Base-by-base conservation (phyloP, 2,113 vertebrate species). In the Lamprologus speciosus region DNA sequence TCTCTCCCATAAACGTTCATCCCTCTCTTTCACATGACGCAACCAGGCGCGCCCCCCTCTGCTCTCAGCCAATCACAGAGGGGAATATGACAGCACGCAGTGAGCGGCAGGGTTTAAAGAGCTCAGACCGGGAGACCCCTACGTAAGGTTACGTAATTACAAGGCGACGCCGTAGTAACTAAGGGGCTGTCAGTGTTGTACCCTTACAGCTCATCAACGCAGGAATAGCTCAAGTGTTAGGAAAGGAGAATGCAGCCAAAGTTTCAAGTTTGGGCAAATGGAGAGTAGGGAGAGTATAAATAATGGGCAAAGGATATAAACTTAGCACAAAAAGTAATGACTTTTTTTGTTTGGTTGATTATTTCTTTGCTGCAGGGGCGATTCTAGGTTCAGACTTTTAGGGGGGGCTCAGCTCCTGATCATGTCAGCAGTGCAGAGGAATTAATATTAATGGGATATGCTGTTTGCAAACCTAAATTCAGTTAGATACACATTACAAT, bases 21-120 rank as follows among this genome's bases (percentile, higher is more conserved):
- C 84, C 58, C 87, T 84, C 58, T 63, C 47, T 83, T 10, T 73
- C 40, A 53, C 19, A 5, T 94, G 92, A 94, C 87, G 92, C 82
- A 87, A 65, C 4, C n/a, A 1, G 7, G 0, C 84, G 60, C 90
- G 10, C 89, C 89, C 65, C 65, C 19, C 42, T 54, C 13, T 4
- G 42, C 85, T 73, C 33, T 81, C 82, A 58, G 21, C 95, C 94
- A 95, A 95, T 95, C 91, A 86, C 31, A 82, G 73, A 5, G 31
- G 51, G 79, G 73, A 58, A 3, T 12, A 28, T 9, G 58, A 12
- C 28, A 28, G 86, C 63, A 31, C 75, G 33, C 81, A 4, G 12
- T 6, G 37, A 89, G 94, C 91, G 93, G 86, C 68, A 92, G 21
- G 16, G 10, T 92, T 95, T 90, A 92, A 94, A 94, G 89, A 84